Evolutionary conservation across 2,797 vertebrate species (phyloP), one percentile per base, ranked within the genome.

Genomic region (Myoxocephalus aenaeus): DNA sequence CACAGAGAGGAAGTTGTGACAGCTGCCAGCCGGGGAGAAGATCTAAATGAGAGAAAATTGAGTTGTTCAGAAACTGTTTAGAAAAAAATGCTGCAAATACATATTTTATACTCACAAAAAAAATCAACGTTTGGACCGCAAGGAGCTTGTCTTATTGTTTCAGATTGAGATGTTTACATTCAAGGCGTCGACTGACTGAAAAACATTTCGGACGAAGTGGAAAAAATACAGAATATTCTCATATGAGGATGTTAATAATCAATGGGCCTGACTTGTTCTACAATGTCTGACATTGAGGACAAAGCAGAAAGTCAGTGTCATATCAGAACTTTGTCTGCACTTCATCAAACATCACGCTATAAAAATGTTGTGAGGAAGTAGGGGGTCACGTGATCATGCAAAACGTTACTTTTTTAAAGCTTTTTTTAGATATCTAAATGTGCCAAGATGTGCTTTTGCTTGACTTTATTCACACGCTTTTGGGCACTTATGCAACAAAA

Each of bases 1-100:
- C 22, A 46, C 36, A 38, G 70, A 79, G 59, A 70, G 25, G 57
- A 56, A 71, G 48, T 27, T 5, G 1, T 85, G 89, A 89, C 89
- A 92, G 87, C 80, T 91, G 90, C 78, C 89, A 89, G 82, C 15
- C 32, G 57, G 83, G 70, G 70, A 68, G 53, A 15, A 82, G 77
- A 85, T 85, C 75, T 67, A 87, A 92, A 93, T 92, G 65, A 81
- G 82, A 86, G 84, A 83, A 68, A 93, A 93, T 89, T 11, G 79
- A 89, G 70, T 75, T 84, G 77, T 85, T 85, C 82, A 54, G 77
- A 77, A 66, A 68, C 36, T 62, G 77, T 82, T 79, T 62, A 66
- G 74, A 86, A 90, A 86, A 86, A 79, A 84, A 75, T 86, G 44
- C 81, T 65, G 29, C 34, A 17, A 65, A 78, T 86, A 46, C 86